Percentiles rank a stretch among this genome's conserved stretches.
These are phyloP conservation scores for Holothuria leucospilota DNA, from an alignment of 53 echinoderm and acorn worm genomes.

Conservation along the genomic window DNA sequence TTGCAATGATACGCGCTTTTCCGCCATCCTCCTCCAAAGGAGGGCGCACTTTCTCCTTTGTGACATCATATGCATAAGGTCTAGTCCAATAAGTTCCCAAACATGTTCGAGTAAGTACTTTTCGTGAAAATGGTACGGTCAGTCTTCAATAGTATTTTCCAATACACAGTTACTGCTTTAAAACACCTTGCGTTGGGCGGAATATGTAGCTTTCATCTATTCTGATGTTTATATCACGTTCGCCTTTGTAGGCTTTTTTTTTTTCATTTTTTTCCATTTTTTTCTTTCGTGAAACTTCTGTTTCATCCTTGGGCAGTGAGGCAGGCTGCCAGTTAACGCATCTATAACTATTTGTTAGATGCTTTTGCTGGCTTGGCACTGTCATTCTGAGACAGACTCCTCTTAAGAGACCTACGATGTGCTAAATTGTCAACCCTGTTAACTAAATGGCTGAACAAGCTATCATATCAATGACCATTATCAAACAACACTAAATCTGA, in stretches of 20 bases:
- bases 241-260: not conserved
- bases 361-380: not conserved
- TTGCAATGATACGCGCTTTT: too few relatives aligned
- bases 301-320: not conserved
- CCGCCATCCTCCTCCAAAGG: too few relatives aligned
- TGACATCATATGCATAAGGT: too few relatives aligned
- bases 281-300: not conserved
- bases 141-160: not conserved
- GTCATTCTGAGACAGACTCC: not conserved
- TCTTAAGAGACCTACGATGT: not conserved
- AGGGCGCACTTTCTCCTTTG: too few relatives aligned
- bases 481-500: too few relatives aligned
- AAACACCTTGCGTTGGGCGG: not conserved
- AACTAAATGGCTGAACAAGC: not conserved
- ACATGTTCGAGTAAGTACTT: too few relatives aligned
- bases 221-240: not conserved
- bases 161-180: not conserved
- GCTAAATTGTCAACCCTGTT: constrained; percentile 7
- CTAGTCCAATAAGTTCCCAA: too few relatives aligned
- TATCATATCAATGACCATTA: too few relatives aligned
- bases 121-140: not conserved
- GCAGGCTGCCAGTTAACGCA: constrained; percentile 12
- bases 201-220: not conserved
- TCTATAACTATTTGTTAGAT: not conserved
- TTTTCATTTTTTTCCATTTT: not conserved